Evolutionary conservation across 2,888 invertebrate species (phyloP).

Genomic region (Acanthococcus lagerstroemiae): DNA sequence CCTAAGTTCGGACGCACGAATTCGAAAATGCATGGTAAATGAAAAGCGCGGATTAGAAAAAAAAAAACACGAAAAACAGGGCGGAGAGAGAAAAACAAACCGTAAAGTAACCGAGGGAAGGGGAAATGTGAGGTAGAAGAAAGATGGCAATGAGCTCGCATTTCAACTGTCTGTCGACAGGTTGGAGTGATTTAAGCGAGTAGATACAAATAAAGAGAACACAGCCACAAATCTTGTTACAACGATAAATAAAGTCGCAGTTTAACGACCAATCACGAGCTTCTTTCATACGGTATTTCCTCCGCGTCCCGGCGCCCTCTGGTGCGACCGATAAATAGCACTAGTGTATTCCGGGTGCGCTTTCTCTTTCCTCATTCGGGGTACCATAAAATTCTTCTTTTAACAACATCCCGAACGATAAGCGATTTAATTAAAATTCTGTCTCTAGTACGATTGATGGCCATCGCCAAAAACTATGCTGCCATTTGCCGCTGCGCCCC

Average conservation of each 20-base stretch:
- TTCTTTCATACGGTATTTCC: slow-evolving; percentile 26
- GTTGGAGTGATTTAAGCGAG: slow-evolving; percentile 31
- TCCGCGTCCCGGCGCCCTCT: neutral
- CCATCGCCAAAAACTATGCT: slow-evolving; percentile 23
- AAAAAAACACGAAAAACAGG: slow-evolving; percentile 20
- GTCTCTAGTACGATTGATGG: slow-evolving; percentile 30
- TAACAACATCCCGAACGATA: slow-evolving; percentile 26
- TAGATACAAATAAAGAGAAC: slow-evolving; percentile 31
- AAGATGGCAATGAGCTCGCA: slow-evolving; percentile 27
- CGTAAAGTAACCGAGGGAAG: neutral
- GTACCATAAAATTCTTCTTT: slow-evolving; percentile 29
- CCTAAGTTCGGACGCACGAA: neutral
- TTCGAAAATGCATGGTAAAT: neutral
- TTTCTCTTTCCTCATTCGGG: slow-evolving; percentile 19
- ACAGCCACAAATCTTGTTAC: slow-evolving; percentile 30
- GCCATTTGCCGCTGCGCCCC: neutral
- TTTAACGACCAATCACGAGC: slow-evolving; percentile 31
- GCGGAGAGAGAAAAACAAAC: neutral
- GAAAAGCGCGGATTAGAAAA: neutral
- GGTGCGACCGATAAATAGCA: slow-evolving; percentile 25
- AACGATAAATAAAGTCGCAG: slow-evolving; percentile 31
- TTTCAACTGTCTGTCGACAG: slow-evolving; percentile 30
- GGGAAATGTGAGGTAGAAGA: neutral
- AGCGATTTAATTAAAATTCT: slow-evolving; percentile 32
- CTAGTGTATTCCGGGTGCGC: slow-evolving; percentile 23